Base-by-base conservation (phyloP, 2,797 vertebrate species). In the Odontamblyopus rebecca region DNA sequence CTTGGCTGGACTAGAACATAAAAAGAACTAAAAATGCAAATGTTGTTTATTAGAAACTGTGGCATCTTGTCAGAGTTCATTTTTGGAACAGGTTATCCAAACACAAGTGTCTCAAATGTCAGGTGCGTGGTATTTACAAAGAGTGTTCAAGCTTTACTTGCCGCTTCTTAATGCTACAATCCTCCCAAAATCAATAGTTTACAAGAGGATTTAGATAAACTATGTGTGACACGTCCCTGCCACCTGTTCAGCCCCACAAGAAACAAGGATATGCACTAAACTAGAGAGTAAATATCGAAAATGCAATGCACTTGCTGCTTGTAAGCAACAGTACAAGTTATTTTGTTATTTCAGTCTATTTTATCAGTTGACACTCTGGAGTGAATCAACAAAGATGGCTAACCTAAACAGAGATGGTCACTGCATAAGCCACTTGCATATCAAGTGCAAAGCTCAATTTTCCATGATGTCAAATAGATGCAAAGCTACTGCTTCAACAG, bases 71-170 rank as follows among this genome's bases (percentile, higher is more conserved):
- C 41, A 8, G 44, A 30, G 44, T 50, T 65, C n/a, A 64, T 64
- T 50, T 65, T 65, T 65, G 41, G 13, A 65, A 30, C 44, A 11
- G 63, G 26, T 66, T 51, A 66, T 27, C 9, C 18, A 74, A 62
- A 60, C 1, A 68, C 16, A 61, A 65, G 59, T 38, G 68, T 54
- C 60, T 69, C 23, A 19, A n/a, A 16, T 69, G 53, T 59, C 48
- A 67, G 50, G 51, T 78, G 27, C 83, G 70, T 23, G 70, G 71
- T 89, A 50, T 91, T 89, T 89, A 60, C 81, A 65, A 60, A 70
- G 72, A 70, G 75, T 6, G 9, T 27, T 16, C 48, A 69, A 77
- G 77, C 83, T 86, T 81, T 80, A 66, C 78, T 74, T 77, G 38
- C 48, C 70, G 48, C 32, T 56, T 51, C 26, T 64, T 54, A 26